Percentiles rank a stretch among this genome's conserved stretches.
Evolutionary conservation across 2,113 vertebrate species (phyloP).

Genomic region (Ariopsis seemanni): DNA sequence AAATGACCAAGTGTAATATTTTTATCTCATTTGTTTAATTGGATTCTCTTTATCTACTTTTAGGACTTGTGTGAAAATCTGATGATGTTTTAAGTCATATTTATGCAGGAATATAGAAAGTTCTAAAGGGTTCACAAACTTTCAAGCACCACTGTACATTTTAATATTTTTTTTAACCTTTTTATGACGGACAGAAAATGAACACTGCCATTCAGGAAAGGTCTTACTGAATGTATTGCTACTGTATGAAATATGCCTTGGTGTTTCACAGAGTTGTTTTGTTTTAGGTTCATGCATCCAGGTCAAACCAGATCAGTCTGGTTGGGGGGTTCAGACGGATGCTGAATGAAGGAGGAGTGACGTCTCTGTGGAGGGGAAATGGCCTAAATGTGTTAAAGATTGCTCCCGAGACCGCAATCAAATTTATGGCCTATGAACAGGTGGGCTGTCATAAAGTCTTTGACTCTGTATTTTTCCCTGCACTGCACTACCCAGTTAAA

Average conservation of each 20-base stretch:
- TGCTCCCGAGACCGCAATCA: constrained; percentile 92
- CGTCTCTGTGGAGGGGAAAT: constrained; percentile 91
- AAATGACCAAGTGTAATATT: too few relatives aligned
- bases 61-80: too few relatives aligned
- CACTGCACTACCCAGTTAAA: background rate
- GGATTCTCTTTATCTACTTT: too few relatives aligned
- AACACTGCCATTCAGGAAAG: background rate
- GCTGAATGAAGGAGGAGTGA: constrained; percentile 85
- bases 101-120: too few relatives aligned
- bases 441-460: constrained; percentile 62
- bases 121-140: too few relatives aligned
- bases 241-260: background rate
- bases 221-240: background rate
- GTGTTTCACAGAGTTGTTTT: constrained; percentile 33
- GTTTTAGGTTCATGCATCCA: constrained; percentile 86
- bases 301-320: constrained; percentile 80
- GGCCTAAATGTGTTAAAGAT: constrained; percentile 95
- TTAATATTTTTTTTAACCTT: background rate
- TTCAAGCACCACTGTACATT: too few relatives aligned
- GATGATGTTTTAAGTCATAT: too few relatives aligned
- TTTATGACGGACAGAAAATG: background rate
- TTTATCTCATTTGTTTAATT: too few relatives aligned
- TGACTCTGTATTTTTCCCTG: background rate
- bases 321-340: constrained; percentile 83
- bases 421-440: constrained; percentile 94